Base-by-base conservation (phyloP, 2,113 vertebrate species). In the Silurus glanis region DNA sequence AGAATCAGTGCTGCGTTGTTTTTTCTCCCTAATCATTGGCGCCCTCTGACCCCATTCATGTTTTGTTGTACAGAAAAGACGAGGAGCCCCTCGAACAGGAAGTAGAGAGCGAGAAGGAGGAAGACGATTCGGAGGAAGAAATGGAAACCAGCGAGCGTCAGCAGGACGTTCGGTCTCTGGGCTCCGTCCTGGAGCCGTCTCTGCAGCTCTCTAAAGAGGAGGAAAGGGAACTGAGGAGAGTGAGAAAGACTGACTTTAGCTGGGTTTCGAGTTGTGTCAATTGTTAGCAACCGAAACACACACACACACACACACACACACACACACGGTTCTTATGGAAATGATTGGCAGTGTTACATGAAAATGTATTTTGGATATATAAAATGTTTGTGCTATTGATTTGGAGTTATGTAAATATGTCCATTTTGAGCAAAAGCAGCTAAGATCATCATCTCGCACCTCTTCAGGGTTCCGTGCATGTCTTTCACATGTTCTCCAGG, bases 181-280 rank as follows among this genome's bases (percentile, higher is more conserved):
- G 91, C 49, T 85, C 89, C 4, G 69, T 80, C 10, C 92, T 88
- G 61, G 92, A 92, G 0, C 23, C 75, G 0, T 53, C 86, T 0
- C 90, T 88, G 0, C 90, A 93, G 83, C 91, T 97, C 5, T 95
- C 95, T 0, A 98, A 96, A 94, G 91, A 93, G 9, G 94, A 97
- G 89, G 92, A 93, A 62, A 97, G 91, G 87, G 96, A 98, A 87
- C 93, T 99, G 90, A 95, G 94, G 71, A 95, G 94, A 87, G 89
- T 98, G 87, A 95, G 94, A 88, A 97, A 95, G 92, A 91, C 90
- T 3, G 96, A 99, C 94, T 97, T 95, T 84, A 95, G 96, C 91
- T 99, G 98, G 98, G 69, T 97, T 13, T 61, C 89, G 82, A 83
- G 59, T 17, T 74, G 92, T 21, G 37, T 91, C 85, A 84, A 90